Base-by-base conservation (phyloP, 2,113 vertebrate genomes). In the Dasyprocta punctata region DNA sequence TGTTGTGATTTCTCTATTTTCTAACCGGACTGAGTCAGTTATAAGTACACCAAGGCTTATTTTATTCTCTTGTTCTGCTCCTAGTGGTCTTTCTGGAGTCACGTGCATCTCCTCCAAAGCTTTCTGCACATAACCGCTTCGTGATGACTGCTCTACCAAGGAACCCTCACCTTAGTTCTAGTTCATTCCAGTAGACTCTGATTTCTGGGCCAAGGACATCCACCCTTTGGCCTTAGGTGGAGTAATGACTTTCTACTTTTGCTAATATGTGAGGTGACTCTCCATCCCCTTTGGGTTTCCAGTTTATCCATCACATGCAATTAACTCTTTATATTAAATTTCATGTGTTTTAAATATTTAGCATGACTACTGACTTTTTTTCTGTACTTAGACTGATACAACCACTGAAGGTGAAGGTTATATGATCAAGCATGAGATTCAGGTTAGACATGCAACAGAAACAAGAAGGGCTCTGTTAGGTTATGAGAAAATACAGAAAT, bases 291-390 rank as follows among this genome's bases (percentile, higher is more conserved):
- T 47, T 81, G 38, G 13, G 6, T 85, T 80, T 91, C 41, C 30
- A 71, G 63, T 24, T 89, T 0, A 13, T 16, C 36, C 22, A 44
- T 69, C 52, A 77, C 17, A n/a, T 63, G 49, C 47, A 7, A 54
- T 61, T 93, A 85, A 77, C 61, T 85, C 36, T 93, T 86, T 75
- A 92, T 20, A 71, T 89, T 58, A 91, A 93, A 83, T 86, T 67
- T 28, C 9, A 22, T 0, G 2, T 82, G 65, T 60, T 95, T 94
- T 87, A 88, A 92, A 90, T 63, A 75, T 63, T 14, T 60, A 87
- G 12, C 47, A 33, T 52, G 52, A 14, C 33, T 67, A 86, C 69
- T 36, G 33, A 69, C 36, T 69, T 91, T 84, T 89, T 12, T 44
- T 78, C 13, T 41, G 14, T 85, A 67, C 1, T 11, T 44, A 80